Base-by-base conservation (phyloP, 2,797 vertebrate species). In the Atherinosoma microstoma region DNA sequence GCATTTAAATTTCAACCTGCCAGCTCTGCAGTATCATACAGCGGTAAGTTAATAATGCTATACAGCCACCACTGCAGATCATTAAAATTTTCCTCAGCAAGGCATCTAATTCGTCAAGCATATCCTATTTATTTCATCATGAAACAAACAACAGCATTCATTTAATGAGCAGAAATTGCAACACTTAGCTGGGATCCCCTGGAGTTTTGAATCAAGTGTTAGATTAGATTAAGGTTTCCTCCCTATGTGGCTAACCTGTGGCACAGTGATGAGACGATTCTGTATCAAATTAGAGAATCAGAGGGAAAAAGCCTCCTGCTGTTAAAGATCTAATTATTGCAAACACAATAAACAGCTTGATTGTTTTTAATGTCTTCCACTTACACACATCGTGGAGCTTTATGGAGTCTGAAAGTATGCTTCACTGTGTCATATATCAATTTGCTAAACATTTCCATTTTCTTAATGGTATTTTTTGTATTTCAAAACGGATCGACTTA, bases 101-200 rank as follows among this genome's bases (percentile, higher is more conserved):
- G 69, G 63, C 18, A 72, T 51, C 74, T 75, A 64, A 84, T 83
- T 87, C 65, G 70, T 86, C 85, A 82, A 64, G 84, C 82, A 67
- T 77, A 80, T 91, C 83, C 73, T 90, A 75, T 90, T 88, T 90
- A 85, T 92, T 88, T 80, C 70, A 18, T 76, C 80, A 64, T 67
- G 84, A 88, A 91, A 91, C 88, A 92, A 94, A 94, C 92, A 93
- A 93, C 89, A 94, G 91, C 88, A 92, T 81, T 87, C 86, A 91
- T 93, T 90, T 87, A 89, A 92, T 87, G 84, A 87, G 76, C 79
- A 66, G 80, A 83, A 79, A 92, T 83, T 86, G 87, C 91, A 73
- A 86, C 90, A 90, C 86, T 92, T 87, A 87, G 83, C 86, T 30
- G 73, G 61, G 79, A 88, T 85, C 87, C 90, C 92, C 91, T 67